Evolutionary conservation across 2,888 invertebrate species (phyloP).

Genomic region (Cephus sareptanus): DNA sequence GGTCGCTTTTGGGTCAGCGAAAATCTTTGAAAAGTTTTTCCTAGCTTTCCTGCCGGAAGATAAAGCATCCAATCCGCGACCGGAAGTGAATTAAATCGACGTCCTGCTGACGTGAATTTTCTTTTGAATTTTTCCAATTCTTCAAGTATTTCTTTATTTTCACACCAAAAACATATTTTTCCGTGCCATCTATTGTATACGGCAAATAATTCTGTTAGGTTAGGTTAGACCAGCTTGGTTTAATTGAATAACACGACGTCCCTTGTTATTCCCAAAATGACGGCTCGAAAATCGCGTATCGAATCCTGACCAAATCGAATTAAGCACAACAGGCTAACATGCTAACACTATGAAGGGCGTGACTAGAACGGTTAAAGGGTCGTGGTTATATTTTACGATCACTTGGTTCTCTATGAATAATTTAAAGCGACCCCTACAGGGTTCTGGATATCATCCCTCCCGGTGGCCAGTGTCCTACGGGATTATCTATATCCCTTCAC

Average conservation of each 20-base stretch:
- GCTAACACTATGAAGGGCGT: not conserved
- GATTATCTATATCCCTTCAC: not conserved
- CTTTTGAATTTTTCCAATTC: slow-evolving; percentile 22
- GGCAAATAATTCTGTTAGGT: not conserved
- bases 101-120: slow-evolving; percentile 16
- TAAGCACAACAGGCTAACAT: slow-evolving; percentile 5
- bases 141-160: not conserved
- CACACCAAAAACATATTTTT: not conserved
- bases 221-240: not conserved
- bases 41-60: not conserved
- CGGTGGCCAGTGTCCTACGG: not conserved
- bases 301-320: slow-evolving; percentile 30
- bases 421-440: slow-evolving; percentile 36
- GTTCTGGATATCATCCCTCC: slow-evolving; percentile 2
- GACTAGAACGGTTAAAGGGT: not conserved
- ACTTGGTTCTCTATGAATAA: slow-evolving; percentile 55
- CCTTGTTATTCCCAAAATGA: slow-evolving; percentile 17
- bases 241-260: not conserved
- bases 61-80: not conserved
- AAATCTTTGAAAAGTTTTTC: slow-evolving; percentile 24
- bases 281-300: slow-evolving; percentile 33
- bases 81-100: slow-evolving; percentile 33
- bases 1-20: slow-evolving; percentile 29
- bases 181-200: not conserved
- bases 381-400: slow-evolving; percentile 47